These are phyloP conservation scores for Anhinga rufa DNA, from an alignment of 2,113 vertebrate species.

Conservation along the genomic window DNA sequence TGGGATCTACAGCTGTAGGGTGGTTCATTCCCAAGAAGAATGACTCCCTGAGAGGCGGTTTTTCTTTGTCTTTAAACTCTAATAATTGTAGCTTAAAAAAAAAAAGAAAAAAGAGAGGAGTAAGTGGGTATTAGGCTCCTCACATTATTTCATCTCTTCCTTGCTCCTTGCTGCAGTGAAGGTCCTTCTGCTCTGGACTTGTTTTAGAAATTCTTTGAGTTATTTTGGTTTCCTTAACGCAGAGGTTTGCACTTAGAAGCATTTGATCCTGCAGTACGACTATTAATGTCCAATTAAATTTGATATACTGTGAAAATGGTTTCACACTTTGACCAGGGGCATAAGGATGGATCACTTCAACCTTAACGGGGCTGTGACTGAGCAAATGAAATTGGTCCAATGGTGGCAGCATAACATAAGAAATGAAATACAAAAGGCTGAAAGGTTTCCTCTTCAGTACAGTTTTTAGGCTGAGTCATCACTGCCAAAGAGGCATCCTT, in stretches of 20 bases:
- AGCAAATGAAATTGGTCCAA: conserved; percentile 33
- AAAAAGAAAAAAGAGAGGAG: background rate
- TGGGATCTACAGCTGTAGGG: background rate
- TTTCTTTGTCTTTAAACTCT: background rate
- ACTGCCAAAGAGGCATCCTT: background rate
- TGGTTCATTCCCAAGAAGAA: background rate
- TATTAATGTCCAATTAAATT: background rate
- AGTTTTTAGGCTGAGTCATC: conserved; percentile 29
- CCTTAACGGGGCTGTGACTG: background rate
- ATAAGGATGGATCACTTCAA: background rate
- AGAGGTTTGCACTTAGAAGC: background rate
- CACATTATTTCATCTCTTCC: background rate
- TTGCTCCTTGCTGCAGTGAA: background rate
- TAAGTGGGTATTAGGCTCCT: background rate
- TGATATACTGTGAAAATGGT: background rate
- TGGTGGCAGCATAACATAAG: conserved; percentile 73
- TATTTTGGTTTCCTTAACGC: background rate
- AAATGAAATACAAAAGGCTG: background rate
- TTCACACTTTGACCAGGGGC: background rate
- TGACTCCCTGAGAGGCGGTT: background rate
- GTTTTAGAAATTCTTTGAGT: background rate
- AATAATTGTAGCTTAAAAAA: background rate
- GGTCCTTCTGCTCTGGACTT: background rate
- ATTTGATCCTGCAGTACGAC: background rate
- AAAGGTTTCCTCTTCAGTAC: background rate